Conservation (phyloP, 2,888 invertebrate species). For the Ectobius pallidus region DNA sequence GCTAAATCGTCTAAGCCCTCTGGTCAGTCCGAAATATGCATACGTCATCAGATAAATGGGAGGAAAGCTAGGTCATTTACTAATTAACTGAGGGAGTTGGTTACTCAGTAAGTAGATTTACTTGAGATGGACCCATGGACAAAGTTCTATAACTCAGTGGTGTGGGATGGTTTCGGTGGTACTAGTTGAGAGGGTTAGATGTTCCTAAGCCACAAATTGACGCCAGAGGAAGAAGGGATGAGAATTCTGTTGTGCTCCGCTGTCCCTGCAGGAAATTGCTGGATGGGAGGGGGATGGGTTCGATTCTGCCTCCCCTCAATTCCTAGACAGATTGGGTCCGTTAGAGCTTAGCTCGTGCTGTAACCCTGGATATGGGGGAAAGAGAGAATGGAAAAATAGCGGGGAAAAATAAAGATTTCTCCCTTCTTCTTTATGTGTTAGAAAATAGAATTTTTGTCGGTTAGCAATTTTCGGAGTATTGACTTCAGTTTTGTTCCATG, state of each 20-base stretch:
- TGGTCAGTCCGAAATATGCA: too few relatives aligned
- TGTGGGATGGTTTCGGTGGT: background rate
- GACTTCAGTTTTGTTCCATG: too few relatives aligned
- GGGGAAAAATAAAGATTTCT: background rate
- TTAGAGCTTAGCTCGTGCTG: background rate
- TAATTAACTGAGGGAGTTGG: too few relatives aligned
- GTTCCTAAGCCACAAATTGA: conserved; percentile 13
- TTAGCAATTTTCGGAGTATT: background rate
- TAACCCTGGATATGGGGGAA: background rate
- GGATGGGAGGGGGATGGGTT: background rate
- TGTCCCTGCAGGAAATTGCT: conserved; percentile 16
- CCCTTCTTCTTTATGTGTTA: background rate
- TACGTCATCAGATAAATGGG: too few relatives aligned
- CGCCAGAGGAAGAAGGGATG: conserved; percentile 6
- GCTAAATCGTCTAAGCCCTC: too few relatives aligned
- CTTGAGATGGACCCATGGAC: too few relatives aligned
- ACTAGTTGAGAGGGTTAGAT: conserved; percentile 7
- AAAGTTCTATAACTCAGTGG: background rate
- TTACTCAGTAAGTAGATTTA: too few relatives aligned
- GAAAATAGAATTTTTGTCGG: background rate
- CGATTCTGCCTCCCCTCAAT: background rate
- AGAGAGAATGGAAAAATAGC: background rate
- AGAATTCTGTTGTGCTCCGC: background rate
- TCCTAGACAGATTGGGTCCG: conserved; percentile 9
- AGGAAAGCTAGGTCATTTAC: too few relatives aligned